Conservation (phyloP, 2,888 invertebrate genomes). For the Alloscopus bannaensis region DNA sequence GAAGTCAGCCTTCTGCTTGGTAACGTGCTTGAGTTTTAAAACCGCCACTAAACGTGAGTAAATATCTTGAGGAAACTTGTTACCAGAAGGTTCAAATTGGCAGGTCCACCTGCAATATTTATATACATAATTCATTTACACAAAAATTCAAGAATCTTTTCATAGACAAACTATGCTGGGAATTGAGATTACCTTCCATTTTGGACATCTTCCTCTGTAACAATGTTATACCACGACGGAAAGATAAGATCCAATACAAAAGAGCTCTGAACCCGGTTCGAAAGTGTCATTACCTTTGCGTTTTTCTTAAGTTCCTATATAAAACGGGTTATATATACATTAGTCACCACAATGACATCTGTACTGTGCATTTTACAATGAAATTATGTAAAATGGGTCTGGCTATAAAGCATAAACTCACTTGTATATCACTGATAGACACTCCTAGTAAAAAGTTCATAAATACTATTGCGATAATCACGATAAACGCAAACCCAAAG, state of each 20-base stretch:
- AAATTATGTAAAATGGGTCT: not conserved
- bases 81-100: too few species aligned
- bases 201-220: not conserved
- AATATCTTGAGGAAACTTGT: too few species aligned
- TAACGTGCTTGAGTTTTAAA: too few species aligned
- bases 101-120: too few species aligned
- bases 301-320: conserved; percentile 43
- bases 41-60: too few species aligned
- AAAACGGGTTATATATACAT: not conserved
- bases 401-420: conserved; percentile 7
- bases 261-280: conserved; percentile 40
- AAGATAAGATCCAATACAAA: conserved; percentile 53
- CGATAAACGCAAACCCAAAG: conserved; percentile 52
- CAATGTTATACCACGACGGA: conserved; percentile 20
- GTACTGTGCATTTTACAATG: not conserved
- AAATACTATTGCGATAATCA: conserved; percentile 62
- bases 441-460: conserved; percentile 65
- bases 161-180: too few species aligned
- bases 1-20: too few species aligned
- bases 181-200: conserved; percentile 6
- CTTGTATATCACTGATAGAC: conserved; percentile 64
- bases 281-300: conserved; percentile 42
- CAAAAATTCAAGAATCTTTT: too few species aligned
- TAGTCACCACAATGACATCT: not conserved
- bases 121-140: too few species aligned